Conservation (phyloP, 1,140 invertebrate species). For the Tribolium castaneum region DNA sequence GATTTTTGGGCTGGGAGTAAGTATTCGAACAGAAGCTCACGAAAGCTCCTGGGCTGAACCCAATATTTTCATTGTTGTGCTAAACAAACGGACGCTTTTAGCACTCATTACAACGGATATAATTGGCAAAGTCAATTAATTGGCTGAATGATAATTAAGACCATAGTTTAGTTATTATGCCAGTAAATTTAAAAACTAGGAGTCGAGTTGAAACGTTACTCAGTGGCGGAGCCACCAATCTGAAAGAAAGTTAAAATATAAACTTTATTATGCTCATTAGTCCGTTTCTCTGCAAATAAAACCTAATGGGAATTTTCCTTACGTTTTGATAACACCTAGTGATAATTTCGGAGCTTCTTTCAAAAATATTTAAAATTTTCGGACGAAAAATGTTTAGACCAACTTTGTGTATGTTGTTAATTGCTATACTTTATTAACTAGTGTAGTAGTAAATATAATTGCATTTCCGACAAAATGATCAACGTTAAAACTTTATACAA, state of each 20-base stretch:
- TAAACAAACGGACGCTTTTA: neutral
- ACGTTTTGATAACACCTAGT: no score
- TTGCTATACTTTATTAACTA: neutral
- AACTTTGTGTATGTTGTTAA: neutral
- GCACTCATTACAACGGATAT: neutral
- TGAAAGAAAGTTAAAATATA: no score
- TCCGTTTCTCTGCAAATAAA: no score
- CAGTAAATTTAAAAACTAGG: no score
- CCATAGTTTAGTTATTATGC: no score
- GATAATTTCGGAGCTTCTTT: no score
- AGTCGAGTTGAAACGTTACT: no score
- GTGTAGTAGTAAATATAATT: slow-evolving; percentile 1
- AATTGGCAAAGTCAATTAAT: slow-evolving; percentile 15
- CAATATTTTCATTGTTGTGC: neutral
- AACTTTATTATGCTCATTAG: no score
- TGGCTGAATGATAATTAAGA: neutral
- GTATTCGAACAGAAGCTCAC: slow-evolving; percentile 3
- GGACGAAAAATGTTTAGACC: neutral
- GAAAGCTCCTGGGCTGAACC: neutral
- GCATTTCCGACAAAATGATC: neutral
- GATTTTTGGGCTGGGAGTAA: slow-evolving; percentile 1
- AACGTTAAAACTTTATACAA: slow-evolving; percentile 7
- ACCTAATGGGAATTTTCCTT: no score
- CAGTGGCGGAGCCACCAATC: no score
- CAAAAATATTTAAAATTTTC: neutral